Conservation (phyloP, 2,113 vertebrate species). For the Protobothrops flavoviridis region DNA sequence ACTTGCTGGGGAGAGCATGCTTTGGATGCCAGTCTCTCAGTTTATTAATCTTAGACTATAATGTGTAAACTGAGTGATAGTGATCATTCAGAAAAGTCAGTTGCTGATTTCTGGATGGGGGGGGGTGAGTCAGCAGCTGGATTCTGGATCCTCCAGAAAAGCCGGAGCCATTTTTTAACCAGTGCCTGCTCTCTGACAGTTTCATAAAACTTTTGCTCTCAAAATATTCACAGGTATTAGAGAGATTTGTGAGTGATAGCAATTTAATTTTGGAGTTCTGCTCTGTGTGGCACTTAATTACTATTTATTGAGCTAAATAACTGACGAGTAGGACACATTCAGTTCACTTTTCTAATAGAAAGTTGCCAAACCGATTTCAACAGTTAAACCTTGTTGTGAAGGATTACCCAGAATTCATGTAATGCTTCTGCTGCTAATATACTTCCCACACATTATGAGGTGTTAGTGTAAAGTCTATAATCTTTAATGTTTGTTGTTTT, state of each 20-base stretch:
- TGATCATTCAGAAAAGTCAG: neutral
- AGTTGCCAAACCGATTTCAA: neutral
- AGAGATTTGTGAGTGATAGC: neutral
- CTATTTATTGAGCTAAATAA: neutral
- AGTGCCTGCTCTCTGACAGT: neutral
- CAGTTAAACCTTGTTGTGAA: conserved; percentile 15
- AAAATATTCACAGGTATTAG: neutral
- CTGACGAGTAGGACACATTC: neutral
- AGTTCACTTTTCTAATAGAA: neutral
- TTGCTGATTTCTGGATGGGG: neutral
- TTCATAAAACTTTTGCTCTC: neutral
- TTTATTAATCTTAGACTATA: neutral
- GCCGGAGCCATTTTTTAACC: neutral
- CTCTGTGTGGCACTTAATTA: neutral
- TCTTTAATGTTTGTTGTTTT: neutral
- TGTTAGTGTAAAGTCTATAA: neutral
- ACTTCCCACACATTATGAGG: neutral
- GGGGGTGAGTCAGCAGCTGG: neutral
- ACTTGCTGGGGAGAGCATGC: neutral
- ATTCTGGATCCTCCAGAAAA: neutral
- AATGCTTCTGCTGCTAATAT: neutral
- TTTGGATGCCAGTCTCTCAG: neutral
- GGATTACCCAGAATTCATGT: conserved; percentile 18
- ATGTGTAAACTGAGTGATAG: neutral
- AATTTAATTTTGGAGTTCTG: neutral